Conservation (phyloP, 1,140 invertebrate genomes). For the Mactra quadrangularis region DNA sequence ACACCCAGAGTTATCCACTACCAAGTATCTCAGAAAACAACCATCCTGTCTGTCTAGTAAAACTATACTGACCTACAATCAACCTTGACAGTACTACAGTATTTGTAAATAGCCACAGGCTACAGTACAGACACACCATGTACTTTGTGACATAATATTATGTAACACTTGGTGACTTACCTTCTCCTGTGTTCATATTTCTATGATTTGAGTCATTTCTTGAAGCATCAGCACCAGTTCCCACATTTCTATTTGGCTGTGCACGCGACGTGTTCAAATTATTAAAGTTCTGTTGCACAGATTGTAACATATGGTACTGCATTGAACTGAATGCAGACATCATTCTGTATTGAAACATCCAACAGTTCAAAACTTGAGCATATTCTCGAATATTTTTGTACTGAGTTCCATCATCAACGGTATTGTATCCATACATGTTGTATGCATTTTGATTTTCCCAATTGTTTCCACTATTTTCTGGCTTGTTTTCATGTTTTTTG, state of each 20-base stretch:
- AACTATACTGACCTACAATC: no score
- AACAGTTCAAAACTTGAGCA: slow-evolving; percentile 70
- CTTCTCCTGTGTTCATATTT: neutral
- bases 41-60: no score
- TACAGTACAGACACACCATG: neutral
- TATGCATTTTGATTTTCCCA: neutral
- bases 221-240: neutral
- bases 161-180: neutral
- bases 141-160: neutral
- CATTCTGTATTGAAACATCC: slow-evolving; percentile 75
- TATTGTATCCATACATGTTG: neutral
- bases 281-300: slow-evolving; percentile 26
- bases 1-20: no score
- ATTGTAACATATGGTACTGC: slow-evolving; percentile 58
- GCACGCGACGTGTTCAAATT: neutral
- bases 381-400: slow-evolving; percentile 74
- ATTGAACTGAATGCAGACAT: slow-evolving; percentile 63
- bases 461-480: neutral
- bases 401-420: neutral
- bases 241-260: neutral
- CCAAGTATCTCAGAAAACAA: no score
- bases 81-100: neutral
- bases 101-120: neutral
- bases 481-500: neutral
- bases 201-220: neutral